These are phyloP conservation scores for Alouatta palliata DNA, from an alignment of 2,113 vertebrate genomes.

Conservation along the genomic window DNA sequence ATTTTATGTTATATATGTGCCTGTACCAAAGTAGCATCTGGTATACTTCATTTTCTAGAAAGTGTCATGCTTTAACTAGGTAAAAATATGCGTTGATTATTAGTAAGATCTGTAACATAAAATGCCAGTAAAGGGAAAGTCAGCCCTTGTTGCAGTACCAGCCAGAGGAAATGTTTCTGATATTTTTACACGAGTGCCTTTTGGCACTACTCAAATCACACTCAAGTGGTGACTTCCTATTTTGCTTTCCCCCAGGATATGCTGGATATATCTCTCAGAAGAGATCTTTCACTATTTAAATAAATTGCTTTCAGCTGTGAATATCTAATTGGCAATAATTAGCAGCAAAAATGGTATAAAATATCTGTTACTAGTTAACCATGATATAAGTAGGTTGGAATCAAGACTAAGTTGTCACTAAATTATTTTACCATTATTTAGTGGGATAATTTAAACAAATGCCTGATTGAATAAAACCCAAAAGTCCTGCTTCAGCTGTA, in stretches of 20 bases:
- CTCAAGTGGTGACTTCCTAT: background rate
- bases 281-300: background rate
- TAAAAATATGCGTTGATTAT: conserved; percentile 27
- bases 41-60: conserved; percentile 10
- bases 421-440: background rate
- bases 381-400: background rate
- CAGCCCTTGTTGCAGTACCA: background rate
- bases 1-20: background rate
- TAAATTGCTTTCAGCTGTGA: conserved; percentile 47
- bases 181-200: background rate
- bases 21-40: background rate
- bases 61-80: background rate
- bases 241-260: background rate
- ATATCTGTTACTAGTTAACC: background rate
- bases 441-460: conserved; percentile 1
- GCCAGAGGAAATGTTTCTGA: background rate
- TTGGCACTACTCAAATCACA: background rate
- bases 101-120: background rate
- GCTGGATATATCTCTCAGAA: background rate
- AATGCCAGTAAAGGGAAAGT: background rate
- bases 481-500: background rate
- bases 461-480: background rate
- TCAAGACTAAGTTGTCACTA: background rate
- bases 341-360: background rate
- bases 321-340: conserved; percentile 51